A percentile compares a stretch with the other conserved stretches of the same genome.
These are phyloP conservation scores for Chaetogeoica ovagalla DNA, from an alignment of 2,888 invertebrate species.

Conservation along the genomic window DNA sequence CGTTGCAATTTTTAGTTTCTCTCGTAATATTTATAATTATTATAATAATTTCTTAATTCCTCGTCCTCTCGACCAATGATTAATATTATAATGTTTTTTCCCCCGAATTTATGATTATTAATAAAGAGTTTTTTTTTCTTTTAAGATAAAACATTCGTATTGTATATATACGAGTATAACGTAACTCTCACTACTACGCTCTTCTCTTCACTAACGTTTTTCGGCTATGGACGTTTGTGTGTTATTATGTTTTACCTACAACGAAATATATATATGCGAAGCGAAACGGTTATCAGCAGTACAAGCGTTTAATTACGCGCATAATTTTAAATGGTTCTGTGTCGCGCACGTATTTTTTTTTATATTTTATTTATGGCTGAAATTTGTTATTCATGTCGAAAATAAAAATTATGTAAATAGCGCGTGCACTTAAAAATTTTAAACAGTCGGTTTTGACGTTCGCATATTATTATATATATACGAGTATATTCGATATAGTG, in stretches of 20 bases:
- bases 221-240: neutral
- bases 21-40: no score
- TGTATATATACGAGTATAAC: neutral
- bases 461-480: neutral
- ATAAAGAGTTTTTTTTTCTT: neutral
- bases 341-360: neutral
- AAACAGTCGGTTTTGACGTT: neutral
- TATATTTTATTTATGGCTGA: neutral
- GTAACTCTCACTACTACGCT: no score
- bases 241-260: neutral
- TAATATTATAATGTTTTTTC: no score
- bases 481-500: neutral
- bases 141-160: neutral
- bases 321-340: neutral
- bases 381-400: slow-evolving; percentile 2
- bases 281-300: slow-evolving; percentile 1
- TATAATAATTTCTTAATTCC: no score
- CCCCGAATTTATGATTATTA: no score
- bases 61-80: no score
- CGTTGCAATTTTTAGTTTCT: no score
- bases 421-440: neutral
- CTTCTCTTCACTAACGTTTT: neutral
- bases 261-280: neutral
- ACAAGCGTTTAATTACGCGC: slow-evolving; percentile 9
- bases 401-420: neutral